Base-by-base conservation (phyloP, 2,113 vertebrate species). In the Mesitornis unicolor region DNA sequence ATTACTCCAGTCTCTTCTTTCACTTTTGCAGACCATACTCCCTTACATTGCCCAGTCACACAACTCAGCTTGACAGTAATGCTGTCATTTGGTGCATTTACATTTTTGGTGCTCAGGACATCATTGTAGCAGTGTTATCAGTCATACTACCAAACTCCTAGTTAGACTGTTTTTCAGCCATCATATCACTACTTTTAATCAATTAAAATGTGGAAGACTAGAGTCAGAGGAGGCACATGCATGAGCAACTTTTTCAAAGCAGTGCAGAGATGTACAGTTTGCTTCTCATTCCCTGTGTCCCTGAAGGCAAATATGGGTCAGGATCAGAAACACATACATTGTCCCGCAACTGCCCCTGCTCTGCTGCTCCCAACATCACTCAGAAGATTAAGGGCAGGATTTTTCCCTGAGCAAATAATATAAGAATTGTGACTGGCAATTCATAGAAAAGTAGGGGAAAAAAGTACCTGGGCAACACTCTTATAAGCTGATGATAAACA, bases 11-110 rank as follows among this genome's bases (percentile, higher is more conserved):
- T 54, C 47, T 54, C 12, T 70, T 63, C 15, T 19, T 42, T 79
- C 53, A 64, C 2, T 31, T 84, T 43, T 50, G 31, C 7, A 26
- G 33, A 38, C 26, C 50, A 64, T 26, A 47, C 4, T 56, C 36
- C 16, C 45, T 47, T 26, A 4, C 19, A 13, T 31, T 70, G 48
- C 18, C 51, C 18, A 36, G 11, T 11, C n/a, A 35, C 7, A 8
- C 0, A 0, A 33, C 24, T 54, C 68, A 87, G 53, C 35, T 60
- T 51, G 35, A 60, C 15, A 20, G 17, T 14, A 40, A 48, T n/a
- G 29, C 7, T 68, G 59, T 28, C 17, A 19, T 38, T 25, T 43
- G 22, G 13, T 47, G 21, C 51, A 51, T 89, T 79, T 70, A 43
- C n/a, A n/a, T n/a, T n/a, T n/a, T n/a, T n/a, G n/a, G n/a, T n/a